These are phyloP conservation scores for Carcina quercana DNA, from an alignment of 2,888 invertebrate genomes.

Conservation along the genomic window DNA sequence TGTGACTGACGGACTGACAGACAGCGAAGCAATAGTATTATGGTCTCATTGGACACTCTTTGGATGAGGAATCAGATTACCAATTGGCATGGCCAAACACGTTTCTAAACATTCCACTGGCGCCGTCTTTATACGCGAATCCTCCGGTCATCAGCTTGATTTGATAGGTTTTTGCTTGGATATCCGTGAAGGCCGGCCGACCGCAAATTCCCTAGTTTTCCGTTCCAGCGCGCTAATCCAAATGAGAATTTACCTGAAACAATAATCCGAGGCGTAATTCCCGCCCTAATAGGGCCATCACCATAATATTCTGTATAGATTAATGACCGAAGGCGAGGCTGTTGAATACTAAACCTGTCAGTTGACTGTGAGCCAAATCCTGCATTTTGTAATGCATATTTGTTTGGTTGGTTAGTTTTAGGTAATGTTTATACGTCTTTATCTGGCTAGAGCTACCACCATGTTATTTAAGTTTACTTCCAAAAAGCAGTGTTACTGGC, in stretches of 20 bases:
- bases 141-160: no score
- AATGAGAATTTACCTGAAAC: slow-evolving; percentile 33
- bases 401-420: no score
- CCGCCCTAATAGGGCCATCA: slow-evolving; percentile 19
- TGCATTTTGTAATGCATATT: no score
- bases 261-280: slow-evolving; percentile 26
- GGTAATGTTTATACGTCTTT: no score
- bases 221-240: slow-evolving; percentile 36
- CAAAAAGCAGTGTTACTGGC: no score
- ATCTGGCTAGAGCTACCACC: no score
- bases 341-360: slow-evolving; percentile 27
- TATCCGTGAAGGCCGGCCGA: not conserved
- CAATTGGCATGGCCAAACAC: no score
- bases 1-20: not conserved
- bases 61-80: slow-evolving; percentile 1
- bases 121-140: no score
- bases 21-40: not conserved
- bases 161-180: no score
- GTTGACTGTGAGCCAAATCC: no score
- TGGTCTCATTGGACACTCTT: not conserved
- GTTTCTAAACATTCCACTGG: no score
- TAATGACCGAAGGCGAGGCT: slow-evolving; percentile 34
- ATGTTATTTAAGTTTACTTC: no score
- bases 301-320: slow-evolving; percentile 27
- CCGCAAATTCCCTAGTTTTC: slow-evolving; percentile 34